Evolutionary conservation across 2,113 vertebrate species (phyloP).

Genomic region (Apaloderma vittatum): DNA sequence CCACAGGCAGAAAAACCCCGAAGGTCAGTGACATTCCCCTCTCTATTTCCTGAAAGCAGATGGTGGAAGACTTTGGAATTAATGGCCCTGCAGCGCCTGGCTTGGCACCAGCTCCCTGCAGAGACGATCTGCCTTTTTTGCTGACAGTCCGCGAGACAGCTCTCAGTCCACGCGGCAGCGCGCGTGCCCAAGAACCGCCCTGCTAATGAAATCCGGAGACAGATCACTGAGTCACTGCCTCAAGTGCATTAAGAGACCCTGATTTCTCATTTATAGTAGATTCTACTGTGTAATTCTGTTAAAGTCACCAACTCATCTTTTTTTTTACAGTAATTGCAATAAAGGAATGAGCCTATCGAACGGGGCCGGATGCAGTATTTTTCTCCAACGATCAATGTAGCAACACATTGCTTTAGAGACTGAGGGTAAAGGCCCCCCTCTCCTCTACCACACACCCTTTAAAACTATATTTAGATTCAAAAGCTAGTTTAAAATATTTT

Average conservation of each 20-base stretch:
- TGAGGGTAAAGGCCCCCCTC: neutral
- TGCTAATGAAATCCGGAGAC: neutral
- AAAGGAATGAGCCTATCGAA: neutral
- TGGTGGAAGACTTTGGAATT: slow-evolving; percentile 45
- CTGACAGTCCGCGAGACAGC: slow-evolving; percentile 2
- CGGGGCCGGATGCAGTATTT: neutral
- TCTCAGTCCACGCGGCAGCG: fast-evolving
- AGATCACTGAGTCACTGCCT: fast-evolving
- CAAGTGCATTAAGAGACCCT: neutral
- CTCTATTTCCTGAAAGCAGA: slow-evolving; percentile 59
- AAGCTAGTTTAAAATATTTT: neutral
- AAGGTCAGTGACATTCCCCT: slow-evolving; percentile 14
- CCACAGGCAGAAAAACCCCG: slow-evolving; percentile 38
- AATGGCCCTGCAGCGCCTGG: neutral
- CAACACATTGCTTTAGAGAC: neutral
- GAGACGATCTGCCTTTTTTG: neutral
- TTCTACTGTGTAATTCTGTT: neutral
- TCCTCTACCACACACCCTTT: neutral
- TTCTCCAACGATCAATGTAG: neutral
- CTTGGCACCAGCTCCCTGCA: slow-evolving; percentile 11
- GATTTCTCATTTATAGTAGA: neutral
- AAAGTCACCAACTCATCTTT: neutral
- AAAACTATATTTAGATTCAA: neutral
- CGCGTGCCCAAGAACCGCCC: neutral
- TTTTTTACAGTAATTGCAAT: neutral